phyloP scores from a whole-genome alignment of 2,113 vertebrate species.

The Microtus pennsylvanicus region DNA sequence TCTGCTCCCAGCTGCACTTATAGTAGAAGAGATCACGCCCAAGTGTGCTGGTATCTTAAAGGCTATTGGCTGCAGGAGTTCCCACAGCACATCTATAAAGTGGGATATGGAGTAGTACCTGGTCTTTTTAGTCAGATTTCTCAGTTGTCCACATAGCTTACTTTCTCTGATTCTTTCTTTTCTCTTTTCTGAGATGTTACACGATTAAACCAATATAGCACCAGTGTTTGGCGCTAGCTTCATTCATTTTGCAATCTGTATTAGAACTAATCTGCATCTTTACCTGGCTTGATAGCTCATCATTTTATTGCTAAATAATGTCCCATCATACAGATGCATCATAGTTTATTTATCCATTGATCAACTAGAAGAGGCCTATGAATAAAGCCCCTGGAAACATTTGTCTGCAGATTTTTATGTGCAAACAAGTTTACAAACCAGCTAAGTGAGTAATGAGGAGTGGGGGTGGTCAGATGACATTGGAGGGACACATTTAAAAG shows the following conservation, averaged over 20 bases:
- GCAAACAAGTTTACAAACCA: background rate
- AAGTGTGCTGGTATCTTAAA: no score
- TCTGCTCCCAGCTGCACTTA: no score
- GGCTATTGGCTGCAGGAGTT: no score
- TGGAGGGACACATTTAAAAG: background rate
- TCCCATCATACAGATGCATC: background rate
- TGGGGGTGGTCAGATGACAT: background rate
- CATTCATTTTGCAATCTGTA: background rate
- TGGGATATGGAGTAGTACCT: no score
- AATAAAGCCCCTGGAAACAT: background rate
- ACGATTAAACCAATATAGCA: background rate
- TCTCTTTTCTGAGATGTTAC: background rate
- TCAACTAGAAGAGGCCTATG: background rate
- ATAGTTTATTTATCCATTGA: background rate
- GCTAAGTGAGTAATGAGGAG: background rate
- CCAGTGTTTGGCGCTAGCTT: background rate
- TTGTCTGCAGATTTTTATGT: background rate
- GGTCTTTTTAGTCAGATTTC: no score
- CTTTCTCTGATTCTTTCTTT: background rate
- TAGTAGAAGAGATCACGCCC: no score
- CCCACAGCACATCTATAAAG: no score
- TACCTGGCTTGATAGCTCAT: background rate
- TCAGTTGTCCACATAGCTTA: no score
- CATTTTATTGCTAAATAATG: slow-evolving; percentile 28
- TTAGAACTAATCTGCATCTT: background rate